phyloP scores from a whole-genome alignment of 2,113 vertebrate species.

The Scytalopus superciliaris region DNA sequence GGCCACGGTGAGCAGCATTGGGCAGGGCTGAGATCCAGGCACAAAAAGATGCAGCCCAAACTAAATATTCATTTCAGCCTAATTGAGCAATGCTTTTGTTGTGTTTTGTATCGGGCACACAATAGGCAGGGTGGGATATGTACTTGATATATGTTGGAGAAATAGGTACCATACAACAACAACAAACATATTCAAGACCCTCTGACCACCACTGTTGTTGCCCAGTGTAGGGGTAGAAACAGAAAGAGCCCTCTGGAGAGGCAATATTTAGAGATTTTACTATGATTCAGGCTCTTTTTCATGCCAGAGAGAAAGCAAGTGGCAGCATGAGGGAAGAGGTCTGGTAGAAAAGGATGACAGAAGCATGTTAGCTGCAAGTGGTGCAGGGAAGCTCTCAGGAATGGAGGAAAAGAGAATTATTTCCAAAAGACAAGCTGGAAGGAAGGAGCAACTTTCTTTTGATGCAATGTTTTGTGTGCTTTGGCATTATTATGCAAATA shows the following conservation, averaged over 20 bases:
- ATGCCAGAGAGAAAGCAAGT: neutral
- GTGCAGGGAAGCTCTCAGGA: neutral
- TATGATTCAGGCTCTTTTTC: neutral
- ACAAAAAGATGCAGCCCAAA: neutral
- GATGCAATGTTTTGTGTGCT: conserved; percentile 5
- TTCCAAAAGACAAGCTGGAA: neutral
- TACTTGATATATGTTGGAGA: accelerated
- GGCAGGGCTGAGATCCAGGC: neutral
- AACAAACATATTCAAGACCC: neutral
- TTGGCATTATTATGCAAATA: conserved; percentile 49
- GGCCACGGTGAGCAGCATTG: neutral
- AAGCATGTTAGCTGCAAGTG: neutral
- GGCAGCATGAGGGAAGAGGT: neutral
- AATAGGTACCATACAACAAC: accelerated
- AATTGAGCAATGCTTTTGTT: neutral
- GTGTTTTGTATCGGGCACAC: accelerated
- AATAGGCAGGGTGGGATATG: neutral
- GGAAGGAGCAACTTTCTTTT: neutral
- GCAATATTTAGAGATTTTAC: neutral
- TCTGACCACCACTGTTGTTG: neutral
- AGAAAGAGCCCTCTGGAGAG: neutral
- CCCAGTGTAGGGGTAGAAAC: neutral
- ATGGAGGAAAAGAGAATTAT: neutral
- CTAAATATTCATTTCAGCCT: neutral
- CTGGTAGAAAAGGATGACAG: neutral